Evolutionary conservation across 2,888 invertebrate genomes (phyloP).

Genomic region (Sinohyriopsis cumingii): DNA sequence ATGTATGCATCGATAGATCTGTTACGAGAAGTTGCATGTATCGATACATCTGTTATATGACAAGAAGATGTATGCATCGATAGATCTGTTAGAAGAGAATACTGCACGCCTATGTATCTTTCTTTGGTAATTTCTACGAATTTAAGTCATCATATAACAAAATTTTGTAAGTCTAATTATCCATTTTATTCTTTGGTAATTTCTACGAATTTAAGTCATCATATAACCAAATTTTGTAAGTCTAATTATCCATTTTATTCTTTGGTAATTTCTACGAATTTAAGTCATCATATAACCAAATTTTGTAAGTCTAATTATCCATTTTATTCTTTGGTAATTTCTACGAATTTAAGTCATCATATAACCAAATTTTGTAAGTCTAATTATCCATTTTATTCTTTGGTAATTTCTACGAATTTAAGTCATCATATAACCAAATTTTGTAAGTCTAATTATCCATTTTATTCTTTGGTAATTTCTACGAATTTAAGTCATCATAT

Average conservation of each 20-base stretch:
- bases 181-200: neutral
- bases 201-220: neutral
- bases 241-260: neutral
- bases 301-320: neutral
- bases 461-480: neutral
- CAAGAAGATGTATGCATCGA: too few species aligned
- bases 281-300: neutral
- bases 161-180: neutral
- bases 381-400: neutral
- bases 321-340: neutral
- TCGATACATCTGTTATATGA: too few species aligned
- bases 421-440: neutral
- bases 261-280: neutral
- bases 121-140: too few species aligned
- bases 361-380: neutral
- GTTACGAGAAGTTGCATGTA: too few species aligned
- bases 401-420: neutral
- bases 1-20: too few species aligned
- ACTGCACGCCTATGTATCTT: too few species aligned
- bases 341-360: neutral
- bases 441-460: neutral
- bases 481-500: neutral
- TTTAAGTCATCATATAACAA: neutral
- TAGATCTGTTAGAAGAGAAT: too few species aligned
- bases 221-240: neutral